These are phyloP conservation scores for Oreochromis mossambicus DNA, from an alignment of 2,797 vertebrate species.

Conservation along the genomic window DNA sequence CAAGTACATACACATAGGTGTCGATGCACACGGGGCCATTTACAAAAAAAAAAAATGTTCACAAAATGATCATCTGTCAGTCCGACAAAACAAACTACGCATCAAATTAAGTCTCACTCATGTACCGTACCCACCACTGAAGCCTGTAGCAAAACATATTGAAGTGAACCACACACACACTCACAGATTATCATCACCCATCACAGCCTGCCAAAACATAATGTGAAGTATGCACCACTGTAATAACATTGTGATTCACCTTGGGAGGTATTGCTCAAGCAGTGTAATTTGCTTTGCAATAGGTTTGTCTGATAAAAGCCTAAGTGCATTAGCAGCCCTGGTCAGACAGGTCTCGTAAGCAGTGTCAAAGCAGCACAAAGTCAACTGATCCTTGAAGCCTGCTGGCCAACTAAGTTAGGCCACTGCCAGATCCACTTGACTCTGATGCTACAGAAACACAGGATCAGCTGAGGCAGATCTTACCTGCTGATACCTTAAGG, in stretches of 20 bases:
- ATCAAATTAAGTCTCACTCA: constrained; percentile 17
- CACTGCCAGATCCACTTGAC: constrained; percentile 39
- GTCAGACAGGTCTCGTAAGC: neutral
- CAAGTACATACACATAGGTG: neutral
- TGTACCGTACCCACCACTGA: neutral
- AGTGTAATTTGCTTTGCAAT: constrained; percentile 11
- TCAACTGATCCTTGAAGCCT: constrained; percentile 33
- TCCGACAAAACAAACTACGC: constrained; percentile 24
- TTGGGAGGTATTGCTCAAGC: constrained; percentile 36
- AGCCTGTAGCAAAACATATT: constrained; percentile 28
- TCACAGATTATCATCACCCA: constrained; percentile 14
- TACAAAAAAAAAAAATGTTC: neutral
- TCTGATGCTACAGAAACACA: constrained; percentile 21
- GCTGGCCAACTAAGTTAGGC: constrained; percentile 32
- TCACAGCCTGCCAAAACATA: constrained; percentile 44
- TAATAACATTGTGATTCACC: constrained; percentile 51
- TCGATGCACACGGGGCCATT: neutral
- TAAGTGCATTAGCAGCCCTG: constrained; percentile 32
- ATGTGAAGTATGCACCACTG: constrained; percentile 36
- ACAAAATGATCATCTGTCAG: constrained; percentile 12
- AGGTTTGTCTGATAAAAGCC: constrained; percentile 42
- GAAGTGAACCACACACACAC: constrained; percentile 5
- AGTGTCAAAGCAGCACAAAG: constrained; percentile 23
- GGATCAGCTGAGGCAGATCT: constrained; percentile 40
- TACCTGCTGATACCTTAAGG: constrained; percentile 51